Percentiles rank a stretch among this genome's conserved stretches.
Evolutionary conservation across 2,797 vertebrate species (phyloP).

Genomic region (Oceanodroma leucorhoa): DNA sequence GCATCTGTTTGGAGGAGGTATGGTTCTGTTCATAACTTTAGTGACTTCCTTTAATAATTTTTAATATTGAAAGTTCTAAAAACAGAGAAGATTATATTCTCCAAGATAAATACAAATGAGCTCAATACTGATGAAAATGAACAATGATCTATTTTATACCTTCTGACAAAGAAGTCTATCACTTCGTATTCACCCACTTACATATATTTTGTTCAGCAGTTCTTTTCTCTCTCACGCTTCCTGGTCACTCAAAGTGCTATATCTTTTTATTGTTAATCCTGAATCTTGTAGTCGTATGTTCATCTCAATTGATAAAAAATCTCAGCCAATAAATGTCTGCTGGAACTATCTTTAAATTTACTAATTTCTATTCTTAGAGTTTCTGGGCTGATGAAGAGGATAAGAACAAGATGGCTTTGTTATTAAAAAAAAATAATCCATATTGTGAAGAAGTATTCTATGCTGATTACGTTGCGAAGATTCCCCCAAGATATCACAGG

Average conservation of each 20-base stretch:
- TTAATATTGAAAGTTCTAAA: not conserved
- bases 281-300: not conserved
- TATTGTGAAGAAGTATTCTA: not conserved
- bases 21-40: not conserved
- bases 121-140: not conserved
- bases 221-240: not conserved
- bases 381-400: not conserved
- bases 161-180: not conserved
- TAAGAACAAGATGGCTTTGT: not conserved
- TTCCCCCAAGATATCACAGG: not conserved
- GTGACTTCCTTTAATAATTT: not conserved
- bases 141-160: not conserved
- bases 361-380: not conserved
- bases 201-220: not conserved
- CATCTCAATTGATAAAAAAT: not conserved
- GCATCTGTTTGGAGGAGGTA: not conserved
- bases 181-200: not conserved
- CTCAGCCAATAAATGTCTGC: not conserved
- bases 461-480: not conserved
- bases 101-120: not conserved
- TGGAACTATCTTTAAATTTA: not conserved
- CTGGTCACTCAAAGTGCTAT: not conserved
- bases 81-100: not conserved
- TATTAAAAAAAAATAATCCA: not conserved
- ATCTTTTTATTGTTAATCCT: not conserved